phyloP scores from a whole-genome alignment of 2,797 vertebrate genomes.

The Acanthis flammea region DNA sequence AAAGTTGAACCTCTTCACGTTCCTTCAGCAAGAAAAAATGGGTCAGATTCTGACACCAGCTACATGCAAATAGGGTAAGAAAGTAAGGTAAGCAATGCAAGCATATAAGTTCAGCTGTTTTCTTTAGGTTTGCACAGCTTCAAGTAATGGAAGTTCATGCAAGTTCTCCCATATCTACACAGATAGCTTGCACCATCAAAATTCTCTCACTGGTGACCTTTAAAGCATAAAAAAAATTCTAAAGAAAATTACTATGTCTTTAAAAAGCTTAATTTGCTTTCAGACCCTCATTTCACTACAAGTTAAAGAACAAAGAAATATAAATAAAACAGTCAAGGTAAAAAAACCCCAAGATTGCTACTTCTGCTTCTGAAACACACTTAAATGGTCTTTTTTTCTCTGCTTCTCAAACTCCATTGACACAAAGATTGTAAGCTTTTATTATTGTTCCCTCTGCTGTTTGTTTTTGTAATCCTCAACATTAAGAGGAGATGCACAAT shows the following conservation, averaged over 20 bases:
- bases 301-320: neutral
- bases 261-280: neutral
- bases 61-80: neutral
- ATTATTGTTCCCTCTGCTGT: neutral
- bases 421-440: neutral
- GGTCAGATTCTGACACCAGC: neutral
- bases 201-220: neutral
- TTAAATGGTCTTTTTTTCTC: neutral
- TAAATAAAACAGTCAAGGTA: neutral
- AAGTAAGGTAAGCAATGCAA: neutral
- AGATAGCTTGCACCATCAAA: neutral
- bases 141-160: neutral
- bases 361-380: neutral
- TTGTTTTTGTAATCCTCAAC: neutral
- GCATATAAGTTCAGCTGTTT: neutral
- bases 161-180: neutral
- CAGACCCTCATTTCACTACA: neutral
- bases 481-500: neutral
- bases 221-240: neutral
- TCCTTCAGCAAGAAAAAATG: neutral
- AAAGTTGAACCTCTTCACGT: neutral
- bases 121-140: neutral
- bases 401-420: neutral
- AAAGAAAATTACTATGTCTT: neutral
- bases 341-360: neutral